phyloP scores from a whole-genome alignment of 2,888 invertebrate species.

The Parnassius orleans region DNA sequence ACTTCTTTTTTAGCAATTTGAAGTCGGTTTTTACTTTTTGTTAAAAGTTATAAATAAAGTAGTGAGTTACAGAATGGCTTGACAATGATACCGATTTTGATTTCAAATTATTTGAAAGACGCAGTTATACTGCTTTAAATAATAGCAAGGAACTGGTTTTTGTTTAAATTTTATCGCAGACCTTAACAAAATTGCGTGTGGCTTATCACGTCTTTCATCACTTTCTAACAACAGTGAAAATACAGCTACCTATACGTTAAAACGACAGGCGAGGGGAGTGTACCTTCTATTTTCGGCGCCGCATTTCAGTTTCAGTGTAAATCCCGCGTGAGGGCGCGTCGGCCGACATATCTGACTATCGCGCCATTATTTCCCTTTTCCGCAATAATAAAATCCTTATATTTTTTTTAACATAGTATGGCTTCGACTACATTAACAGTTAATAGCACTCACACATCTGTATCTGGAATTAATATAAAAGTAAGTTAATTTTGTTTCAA shows the following conservation, averaged over 20 bases:
- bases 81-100: too few species aligned
- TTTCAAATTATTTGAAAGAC: too few species aligned
- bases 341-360: conserved; percentile 43
- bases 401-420: conserved; percentile 14
- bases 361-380: conserved; percentile 9
- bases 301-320: conserved; percentile 70
- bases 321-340: conserved; percentile 58
- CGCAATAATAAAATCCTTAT: conserved; percentile 12
- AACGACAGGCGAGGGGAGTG: conserved; percentile 55
- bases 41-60: too few species aligned
- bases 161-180: conserved; percentile 1
- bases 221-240: conserved; percentile 52
- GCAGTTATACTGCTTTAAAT: too few species aligned
- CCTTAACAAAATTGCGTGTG: conserved; percentile 14
- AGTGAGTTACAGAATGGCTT: too few species aligned
- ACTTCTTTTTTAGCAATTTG: too few species aligned
- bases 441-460: conserved; percentile 52
- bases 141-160: not conserved
- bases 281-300: conserved; percentile 72
- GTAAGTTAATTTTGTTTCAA: conserved; percentile 46
- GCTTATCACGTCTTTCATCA: conserved; percentile 42
- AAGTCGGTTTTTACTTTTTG: too few species aligned
- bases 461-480: conserved; percentile 73
- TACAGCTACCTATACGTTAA: conserved; percentile 31
- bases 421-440: conserved; percentile 50